phyloP scores from a whole-genome alignment of 2,888 invertebrate genomes.

The Drosophila melanosoma region DNA sequence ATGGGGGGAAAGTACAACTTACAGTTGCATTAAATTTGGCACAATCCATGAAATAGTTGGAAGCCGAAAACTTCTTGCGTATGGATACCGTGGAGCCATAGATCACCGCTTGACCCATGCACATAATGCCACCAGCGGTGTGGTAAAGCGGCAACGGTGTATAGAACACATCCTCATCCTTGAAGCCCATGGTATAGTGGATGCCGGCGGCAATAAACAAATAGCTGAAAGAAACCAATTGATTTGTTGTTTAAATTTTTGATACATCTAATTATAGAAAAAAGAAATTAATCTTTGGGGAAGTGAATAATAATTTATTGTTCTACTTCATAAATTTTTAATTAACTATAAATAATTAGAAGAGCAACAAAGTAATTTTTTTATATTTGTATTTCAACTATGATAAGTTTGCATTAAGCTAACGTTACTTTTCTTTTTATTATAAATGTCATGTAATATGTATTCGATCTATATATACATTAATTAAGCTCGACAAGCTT shows the following conservation, averaged over 20 bases:
- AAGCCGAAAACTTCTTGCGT: conserved; percentile 96
- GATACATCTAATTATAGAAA: background rate
- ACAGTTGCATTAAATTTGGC: conserved; percentile 97
- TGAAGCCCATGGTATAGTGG: conserved; percentile 89
- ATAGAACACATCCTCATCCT: conserved; percentile 91
- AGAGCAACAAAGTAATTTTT: background rate
- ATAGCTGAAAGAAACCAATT: conserved; percentile 86
- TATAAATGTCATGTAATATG: background rate
- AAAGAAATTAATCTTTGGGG: background rate
- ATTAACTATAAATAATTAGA: background rate
- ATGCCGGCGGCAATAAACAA: conserved; percentile 92
- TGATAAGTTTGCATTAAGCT: background rate
- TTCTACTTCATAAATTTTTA: background rate
- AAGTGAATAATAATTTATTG: background rate
- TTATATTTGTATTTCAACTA: too few species aligned
- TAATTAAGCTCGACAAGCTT: background rate
- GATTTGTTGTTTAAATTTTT: background rate
- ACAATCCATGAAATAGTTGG: conserved; percentile 96
- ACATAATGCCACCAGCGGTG: conserved; percentile 95
- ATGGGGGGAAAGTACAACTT: conserved; percentile 43
- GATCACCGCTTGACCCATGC: conserved; percentile 91
- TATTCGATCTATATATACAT: background rate
- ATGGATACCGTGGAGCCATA: conserved; percentile 94
- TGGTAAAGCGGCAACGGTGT: conserved; percentile 97
- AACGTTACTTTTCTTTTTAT: background rate